Conservation (phyloP, 1,140 invertebrate species). For the Heliconius congener region DNA sequence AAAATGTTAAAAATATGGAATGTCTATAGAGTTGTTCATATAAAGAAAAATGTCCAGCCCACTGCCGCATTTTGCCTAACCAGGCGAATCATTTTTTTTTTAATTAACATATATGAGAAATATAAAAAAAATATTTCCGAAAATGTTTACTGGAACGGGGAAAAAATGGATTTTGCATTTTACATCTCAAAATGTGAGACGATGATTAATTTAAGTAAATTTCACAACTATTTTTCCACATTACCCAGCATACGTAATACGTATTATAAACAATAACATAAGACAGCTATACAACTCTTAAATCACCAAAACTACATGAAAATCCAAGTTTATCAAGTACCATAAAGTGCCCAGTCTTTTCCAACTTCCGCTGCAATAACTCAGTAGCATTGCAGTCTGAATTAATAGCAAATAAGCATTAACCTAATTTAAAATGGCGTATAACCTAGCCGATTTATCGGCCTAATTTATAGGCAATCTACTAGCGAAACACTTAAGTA, state of each 20-base stretch:
- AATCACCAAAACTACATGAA: slow-evolving; percentile 21
- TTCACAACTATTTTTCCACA: too few species aligned
- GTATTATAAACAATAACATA: neutral
- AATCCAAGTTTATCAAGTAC: slow-evolving; percentile 31
- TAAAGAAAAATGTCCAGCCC: too few species aligned
- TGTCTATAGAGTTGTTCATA: too few species aligned
- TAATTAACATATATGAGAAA: too few species aligned
- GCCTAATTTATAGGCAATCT: slow-evolving; percentile 46
- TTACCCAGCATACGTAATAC: neutral
- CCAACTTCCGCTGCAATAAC: slow-evolving; percentile 37
- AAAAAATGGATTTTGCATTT: too few species aligned
- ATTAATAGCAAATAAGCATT: slow-evolving; percentile 50
- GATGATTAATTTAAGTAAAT: too few species aligned
- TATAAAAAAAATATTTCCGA: too few species aligned
- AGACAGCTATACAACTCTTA: neutral
- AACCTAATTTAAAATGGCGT: slow-evolving; percentile 53
- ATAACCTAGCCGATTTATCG: slow-evolving; percentile 48
- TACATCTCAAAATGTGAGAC: too few species aligned
- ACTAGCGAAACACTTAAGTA: slow-evolving; percentile 43
- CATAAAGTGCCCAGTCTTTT: slow-evolving; percentile 38
- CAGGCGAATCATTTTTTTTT: too few species aligned
- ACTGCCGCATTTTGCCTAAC: too few species aligned
- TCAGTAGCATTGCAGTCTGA: slow-evolving; percentile 40
- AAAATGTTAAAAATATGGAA: too few species aligned
- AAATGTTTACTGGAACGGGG: too few species aligned